Conservation (phyloP, 2,888 invertebrate species). For the Aleiodes testaceus region DNA sequence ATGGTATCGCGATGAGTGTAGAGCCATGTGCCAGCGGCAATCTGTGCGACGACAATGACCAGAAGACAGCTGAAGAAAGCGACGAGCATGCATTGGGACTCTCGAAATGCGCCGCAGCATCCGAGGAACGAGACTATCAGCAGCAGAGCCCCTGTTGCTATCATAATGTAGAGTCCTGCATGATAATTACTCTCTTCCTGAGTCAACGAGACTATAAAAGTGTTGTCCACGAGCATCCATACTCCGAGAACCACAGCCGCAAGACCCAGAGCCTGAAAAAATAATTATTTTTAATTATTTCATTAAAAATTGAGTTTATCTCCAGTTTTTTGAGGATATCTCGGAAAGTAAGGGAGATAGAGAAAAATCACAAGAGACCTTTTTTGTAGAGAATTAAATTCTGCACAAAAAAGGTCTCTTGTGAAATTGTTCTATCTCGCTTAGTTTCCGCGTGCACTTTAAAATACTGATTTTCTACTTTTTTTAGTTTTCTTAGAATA, state of each 20-base stretch:
- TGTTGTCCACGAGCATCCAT: constrained; percentile 86
- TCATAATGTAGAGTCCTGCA: constrained; percentile 82
- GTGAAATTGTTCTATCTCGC: too few relatives aligned
- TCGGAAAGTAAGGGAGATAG: too few relatives aligned
- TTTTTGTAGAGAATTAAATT: too few relatives aligned
- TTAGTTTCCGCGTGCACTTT: too few relatives aligned
- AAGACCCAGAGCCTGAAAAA: constrained; percentile 82
- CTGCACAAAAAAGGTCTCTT: too few relatives aligned
- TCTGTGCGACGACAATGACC: constrained; percentile 84
- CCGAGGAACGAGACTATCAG: constrained; percentile 86
- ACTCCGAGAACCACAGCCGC: constrained; percentile 81
- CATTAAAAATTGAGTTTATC: not conserved
- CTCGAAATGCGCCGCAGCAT: constrained; percentile 86
- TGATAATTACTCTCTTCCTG: constrained; percentile 79
- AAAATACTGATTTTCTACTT: too few relatives aligned
- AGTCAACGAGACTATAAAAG: constrained; percentile 81
- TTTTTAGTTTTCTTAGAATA: too few relatives aligned
- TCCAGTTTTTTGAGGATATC: too few relatives aligned
- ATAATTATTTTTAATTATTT: not conserved
- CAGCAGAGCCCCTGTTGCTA: constrained; percentile 82
- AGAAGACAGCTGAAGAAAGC: constrained; percentile 86
- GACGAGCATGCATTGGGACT: constrained; percentile 85
- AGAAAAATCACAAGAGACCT: too few relatives aligned
- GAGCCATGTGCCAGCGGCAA: constrained; percentile 85
- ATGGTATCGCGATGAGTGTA: constrained; percentile 81